Conservation (phyloP, 2,797 vertebrate genomes). For the Alfaro cultratus region DNA sequence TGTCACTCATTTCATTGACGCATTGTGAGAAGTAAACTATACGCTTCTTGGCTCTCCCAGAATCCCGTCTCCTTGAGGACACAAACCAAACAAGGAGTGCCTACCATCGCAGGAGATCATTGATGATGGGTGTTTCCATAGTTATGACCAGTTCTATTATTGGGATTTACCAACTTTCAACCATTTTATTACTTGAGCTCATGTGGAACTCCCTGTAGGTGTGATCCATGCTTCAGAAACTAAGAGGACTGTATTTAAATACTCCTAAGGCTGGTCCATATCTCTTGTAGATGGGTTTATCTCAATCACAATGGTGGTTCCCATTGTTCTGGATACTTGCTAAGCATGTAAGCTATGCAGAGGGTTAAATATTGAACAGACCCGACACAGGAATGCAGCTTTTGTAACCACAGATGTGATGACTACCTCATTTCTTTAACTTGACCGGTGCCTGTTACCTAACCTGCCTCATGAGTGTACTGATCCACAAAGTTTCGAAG, state of each 20-base stretch:
- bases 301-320: conserved; percentile 49
- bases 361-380: conserved; percentile 67
- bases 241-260: neutral
- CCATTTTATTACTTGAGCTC: conserved; percentile 57
- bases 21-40: conserved; percentile 44
- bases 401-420: conserved; percentile 45
- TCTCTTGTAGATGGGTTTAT: conserved; percentile 29
- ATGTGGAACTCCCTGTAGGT: conserved; percentile 36
- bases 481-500: neutral
- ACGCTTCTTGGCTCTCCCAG: conserved; percentile 48
- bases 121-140: conserved; percentile 63
- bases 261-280: conserved; percentile 18
- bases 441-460: conserved; percentile 15
- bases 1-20: conserved; percentile 63
- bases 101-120: conserved; percentile 15
- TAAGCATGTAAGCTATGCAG: conserved; percentile 45
- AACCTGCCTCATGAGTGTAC: conserved; percentile 15
- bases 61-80: conserved; percentile 54
- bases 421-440: conserved; percentile 32
- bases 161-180: conserved; percentile 58
- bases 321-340: conserved; percentile 39
- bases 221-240: conserved; percentile 27
- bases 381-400: conserved; percentile 45
- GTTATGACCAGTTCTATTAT: conserved; percentile 59
- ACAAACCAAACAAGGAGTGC: conserved; percentile 53